Evolutionary conservation across 2,888 invertebrate genomes (phyloP), one percentile per base, ranked within the genome.

Genomic region (Stenodema calcarata): DNA sequence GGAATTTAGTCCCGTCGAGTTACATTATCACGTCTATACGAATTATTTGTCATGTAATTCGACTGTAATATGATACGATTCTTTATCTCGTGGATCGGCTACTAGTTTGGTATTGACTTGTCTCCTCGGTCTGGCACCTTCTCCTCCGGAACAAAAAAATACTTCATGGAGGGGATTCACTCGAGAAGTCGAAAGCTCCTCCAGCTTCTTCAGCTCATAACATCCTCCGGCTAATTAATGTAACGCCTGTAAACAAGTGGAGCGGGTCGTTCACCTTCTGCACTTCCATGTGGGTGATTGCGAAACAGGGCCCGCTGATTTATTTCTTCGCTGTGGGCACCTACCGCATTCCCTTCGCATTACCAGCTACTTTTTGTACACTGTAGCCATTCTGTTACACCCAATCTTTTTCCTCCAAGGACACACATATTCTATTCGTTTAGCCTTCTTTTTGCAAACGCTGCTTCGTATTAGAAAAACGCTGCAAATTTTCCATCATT

Each of bases 181-280:
- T 23, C 62, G 23, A 62, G 62, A 62, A 62, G 62, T 62, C 62
- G 62, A 62, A 62, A 23, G 23, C 23, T 23, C 62, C 23, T 62
- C 18, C 62, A 62, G 18, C 62, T 44, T 44, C 44, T 44, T 78
- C 78, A 78, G 18, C 78, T 44, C 42, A 78, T 44, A 35, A 73
- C 73, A 41, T 28, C 73, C 35, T 41, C 44, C 78, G 44, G 35
- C 44, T 78, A 78, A 78, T 78, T 78, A 44, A n/a, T 42, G 44
- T 78, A 78, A 78, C 78, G 78, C 78, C 44, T 44, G 44, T 78
- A 78, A 78, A 44, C 78, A 78, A 44, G 78, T 78, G 44, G 78
- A 78, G 78, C 78, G 14, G 78, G 78, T 44, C 78, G 78, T 78
- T 41, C 42, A 44, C 41, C 78, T 44, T 78, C 78, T 44, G 23